These are phyloP conservation scores for Danaus chrysippus DNA, from an alignment of 2,888 invertebrate genomes.

Conservation along the genomic window DNA sequence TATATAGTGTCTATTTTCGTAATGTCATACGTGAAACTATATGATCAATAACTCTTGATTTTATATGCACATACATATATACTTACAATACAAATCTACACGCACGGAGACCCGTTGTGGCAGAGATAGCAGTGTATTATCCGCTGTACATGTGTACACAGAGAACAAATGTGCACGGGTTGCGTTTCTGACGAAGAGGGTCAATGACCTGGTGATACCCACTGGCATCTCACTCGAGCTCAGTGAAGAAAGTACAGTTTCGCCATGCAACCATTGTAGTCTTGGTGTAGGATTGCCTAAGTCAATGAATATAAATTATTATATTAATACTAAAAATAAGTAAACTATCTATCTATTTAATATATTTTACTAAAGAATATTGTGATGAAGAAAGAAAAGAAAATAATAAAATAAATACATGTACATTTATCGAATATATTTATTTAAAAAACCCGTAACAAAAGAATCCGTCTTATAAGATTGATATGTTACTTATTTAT, in stretches of 20 bases:
- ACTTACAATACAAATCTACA: too few relatives aligned
- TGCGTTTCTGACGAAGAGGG: constrained; percentile 56
- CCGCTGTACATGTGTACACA: constrained; percentile 84
- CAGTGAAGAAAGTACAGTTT: constrained; percentile 53
- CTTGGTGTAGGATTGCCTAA: constrained; percentile 67
- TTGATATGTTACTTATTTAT: constrained; percentile 19
- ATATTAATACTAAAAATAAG: neutral
- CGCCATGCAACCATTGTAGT: constrained; percentile 70
- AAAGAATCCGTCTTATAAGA: constrained; percentile 18
- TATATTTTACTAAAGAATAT: too few relatives aligned
- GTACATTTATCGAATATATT: constrained; percentile 11
- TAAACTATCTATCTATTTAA: too few relatives aligned
- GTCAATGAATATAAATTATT: neutral
- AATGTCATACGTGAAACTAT: too few relatives aligned
- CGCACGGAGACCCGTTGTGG: constrained; percentile 82
- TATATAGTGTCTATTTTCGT: too few relatives aligned
- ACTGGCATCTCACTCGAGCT: constrained; percentile 51
- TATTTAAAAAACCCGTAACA: constrained; percentile 8
- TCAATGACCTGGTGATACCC: constrained; percentile 50
- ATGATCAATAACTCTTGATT: too few relatives aligned
- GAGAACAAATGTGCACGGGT: constrained; percentile 81
- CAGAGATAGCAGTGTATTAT: constrained; percentile 83
- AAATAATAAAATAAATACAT: too few relatives aligned
- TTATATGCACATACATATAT: constrained; percentile 78
- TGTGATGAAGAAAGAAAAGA: too few relatives aligned